Evolutionary conservation across 2,888 invertebrate species (phyloP), one percentile per base, ranked within the genome.

Genomic region (Byasa hedistus): DNA sequence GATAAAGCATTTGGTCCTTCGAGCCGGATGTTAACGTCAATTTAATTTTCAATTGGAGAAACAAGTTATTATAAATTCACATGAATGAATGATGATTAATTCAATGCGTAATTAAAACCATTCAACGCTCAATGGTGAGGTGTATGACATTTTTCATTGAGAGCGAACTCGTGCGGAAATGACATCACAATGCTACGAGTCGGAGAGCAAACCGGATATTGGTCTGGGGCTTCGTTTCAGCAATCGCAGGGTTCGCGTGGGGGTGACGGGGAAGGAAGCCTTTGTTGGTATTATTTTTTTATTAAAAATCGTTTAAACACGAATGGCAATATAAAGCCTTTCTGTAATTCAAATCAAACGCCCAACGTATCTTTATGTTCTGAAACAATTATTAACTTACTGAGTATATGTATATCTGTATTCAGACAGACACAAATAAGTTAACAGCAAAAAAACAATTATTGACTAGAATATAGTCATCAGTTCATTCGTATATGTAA

Each of bases 191-290:
- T 44, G 15, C 58, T 21, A 17, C 17, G 21, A 44, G 23, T 44
- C 17, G 22, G 58, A 19, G 58, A 44, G n/a, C 39, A 19, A 22
- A 58, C 57, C 39, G 58, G 58, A 58, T 58, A 58, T 58, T 58
- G 44, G 36, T 39, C 58, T 58, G 23, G 39, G 36, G 58, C 17
- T 48, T 44, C 39, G 39, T 58, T 39, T 15, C 39, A 57, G 19
- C 23, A 19, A 8, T 58, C 23, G 15, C 44, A 22, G 23, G 24
- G 56, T 19, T 27, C 12, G 27, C 19, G 23, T 8, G 22, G 27
- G 24, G 15, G 17, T 19, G 23, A 56, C 36, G 36, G 32, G n/a
- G 36, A 36, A 48, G 48, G 48, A 48, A 48, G 48, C 7, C 48
- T 5, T 48, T 48, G 48, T 48, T 0, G n/a, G 7, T 48, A 48